Conservation (phyloP, 2,888 invertebrate species). For the Monoplex corrugatus region DNA sequence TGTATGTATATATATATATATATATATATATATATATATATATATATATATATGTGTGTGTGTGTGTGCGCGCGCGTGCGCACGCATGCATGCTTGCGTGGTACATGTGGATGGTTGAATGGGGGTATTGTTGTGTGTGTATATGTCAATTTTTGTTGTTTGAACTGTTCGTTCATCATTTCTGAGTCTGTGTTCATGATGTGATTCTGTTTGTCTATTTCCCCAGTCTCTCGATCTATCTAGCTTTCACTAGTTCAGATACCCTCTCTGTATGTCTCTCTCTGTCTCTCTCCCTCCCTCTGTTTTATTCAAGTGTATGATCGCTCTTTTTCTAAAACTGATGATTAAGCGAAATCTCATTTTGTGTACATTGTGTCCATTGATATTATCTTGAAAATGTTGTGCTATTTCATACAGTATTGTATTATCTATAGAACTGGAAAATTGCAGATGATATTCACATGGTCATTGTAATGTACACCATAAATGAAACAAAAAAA, state of each 20-base stretch:
- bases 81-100: not conserved
- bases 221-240: not conserved
- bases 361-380: no score
- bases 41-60: not conserved
- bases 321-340: no score
- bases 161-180: no score
- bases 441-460: no score
- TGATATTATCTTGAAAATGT: no score
- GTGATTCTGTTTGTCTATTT: not conserved
- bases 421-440: no score
- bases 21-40: not conserved
- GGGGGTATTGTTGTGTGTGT: not conserved
- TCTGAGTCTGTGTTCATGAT: no score
- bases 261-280: not conserved
- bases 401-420: no score
- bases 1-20: not conserved
- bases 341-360: no score
- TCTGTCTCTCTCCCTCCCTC: not conserved
- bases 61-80: not conserved
- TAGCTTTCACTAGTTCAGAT: not conserved
- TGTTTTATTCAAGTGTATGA: no score
- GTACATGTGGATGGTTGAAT: constrained; percentile 2
- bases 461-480: no score
- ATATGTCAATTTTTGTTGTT: not conserved
- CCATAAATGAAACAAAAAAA: no score